Evolutionary conservation across 1,140 invertebrate species (phyloP).

Genomic region (Brachionus rubens): DNA sequence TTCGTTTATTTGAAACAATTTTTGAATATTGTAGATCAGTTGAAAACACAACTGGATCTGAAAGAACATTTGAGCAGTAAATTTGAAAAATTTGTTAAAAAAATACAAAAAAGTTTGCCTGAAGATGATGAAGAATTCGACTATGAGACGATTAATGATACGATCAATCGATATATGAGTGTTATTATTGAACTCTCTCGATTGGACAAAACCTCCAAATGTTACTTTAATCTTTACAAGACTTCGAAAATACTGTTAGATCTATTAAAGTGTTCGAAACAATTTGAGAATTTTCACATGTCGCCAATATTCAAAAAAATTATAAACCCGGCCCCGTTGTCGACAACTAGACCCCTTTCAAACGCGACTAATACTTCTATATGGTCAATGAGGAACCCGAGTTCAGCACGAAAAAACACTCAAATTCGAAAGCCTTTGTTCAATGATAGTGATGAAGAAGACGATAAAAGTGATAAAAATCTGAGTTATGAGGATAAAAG

Average conservation of each 20-base stretch:
- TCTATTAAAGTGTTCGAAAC: neutral
- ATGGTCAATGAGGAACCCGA: neutral
- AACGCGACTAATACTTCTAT: neutral
- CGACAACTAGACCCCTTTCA: neutral
- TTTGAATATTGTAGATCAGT: neutral
- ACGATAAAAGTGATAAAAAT: conserved; percentile 29
- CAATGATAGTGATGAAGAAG: conserved; percentile 41
- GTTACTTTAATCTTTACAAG: conserved; percentile 46
- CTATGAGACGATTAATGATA: neutral
- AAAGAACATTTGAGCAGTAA: conserved; percentile 11
- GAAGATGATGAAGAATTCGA: neutral
- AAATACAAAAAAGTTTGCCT: neutral
- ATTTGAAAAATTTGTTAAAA: conserved; percentile 23
- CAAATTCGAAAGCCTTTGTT: conserved; percentile 14
- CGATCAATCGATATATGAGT: conserved; percentile 24
- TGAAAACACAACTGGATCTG: conserved; percentile 10
- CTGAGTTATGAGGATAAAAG: neutral
- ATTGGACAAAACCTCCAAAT: conserved; percentile 42
- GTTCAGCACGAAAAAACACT: neutral
- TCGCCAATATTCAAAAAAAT: conserved; percentile 26
- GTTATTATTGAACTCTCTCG: conserved; percentile 23
- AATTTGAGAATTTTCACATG: conserved; percentile 40
- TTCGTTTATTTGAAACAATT: neutral
- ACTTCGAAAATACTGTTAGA: conserved; percentile 1
- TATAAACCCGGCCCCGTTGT: neutral